Evolutionary conservation across 2,113 vertebrate genomes (phyloP), one percentile per base, ranked within the genome.

Genomic region (Emberiza fucata): DNA sequence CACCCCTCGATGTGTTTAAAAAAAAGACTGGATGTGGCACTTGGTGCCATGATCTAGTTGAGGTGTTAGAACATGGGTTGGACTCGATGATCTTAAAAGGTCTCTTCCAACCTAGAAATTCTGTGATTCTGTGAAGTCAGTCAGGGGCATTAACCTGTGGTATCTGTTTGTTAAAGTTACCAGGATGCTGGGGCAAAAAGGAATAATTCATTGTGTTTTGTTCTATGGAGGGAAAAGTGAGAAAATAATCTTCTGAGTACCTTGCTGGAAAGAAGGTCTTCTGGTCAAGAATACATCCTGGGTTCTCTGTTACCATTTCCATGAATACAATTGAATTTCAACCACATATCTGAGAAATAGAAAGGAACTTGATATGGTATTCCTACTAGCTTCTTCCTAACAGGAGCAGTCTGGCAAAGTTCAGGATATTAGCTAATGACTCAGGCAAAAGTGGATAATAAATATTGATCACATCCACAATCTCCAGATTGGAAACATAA

Each of bases 391-490:
- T 88, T 93, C 21, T 77, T 84, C 29, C 40, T 54, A 77, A 85
- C 8, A 59, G 45, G 40, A 82, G 23, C 22, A 73, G 22, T 61
- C 37, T 82, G 79, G 6, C 18, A 85, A 77, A 47, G 39, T 69
- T 85, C 51, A 80, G 42, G 73, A 40, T 86, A 82, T 63, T 70
- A 63, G 59, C 44, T 91, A 83, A 91, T 70, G 60, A 56, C 22
- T 96, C 7, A 56, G 40, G 20, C 29, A 90, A 48, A 95, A 91
- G 61, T 57, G 33, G 63, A 39, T 95, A 86, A 91, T 86, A 86
- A 94, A 64, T 85, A 91, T 82, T 87, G 81, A 85, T 91, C n/a
- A 19, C 45, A n/a, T 61, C 87, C 37, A 68, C 25, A 85, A 79
- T 65, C 48, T 48, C 47, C 9, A 75, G 61, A n/a, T 9, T 64